Conservation (phyloP, 2,888 invertebrate species). For the Anthrax anthrax region DNA sequence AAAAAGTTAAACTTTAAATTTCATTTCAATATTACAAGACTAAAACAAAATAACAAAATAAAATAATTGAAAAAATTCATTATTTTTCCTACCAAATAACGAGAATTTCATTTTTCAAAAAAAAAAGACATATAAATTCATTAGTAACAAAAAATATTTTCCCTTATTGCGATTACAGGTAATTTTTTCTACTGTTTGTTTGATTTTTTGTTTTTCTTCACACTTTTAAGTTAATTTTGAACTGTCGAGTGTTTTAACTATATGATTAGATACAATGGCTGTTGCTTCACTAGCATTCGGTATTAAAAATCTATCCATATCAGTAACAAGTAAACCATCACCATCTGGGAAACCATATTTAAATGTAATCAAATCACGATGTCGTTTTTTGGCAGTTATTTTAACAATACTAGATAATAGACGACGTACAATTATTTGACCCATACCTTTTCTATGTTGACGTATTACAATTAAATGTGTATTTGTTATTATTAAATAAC, state of each 20-base stretch:
- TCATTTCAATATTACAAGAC: too few species aligned
- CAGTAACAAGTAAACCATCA: constrained; percentile 64
- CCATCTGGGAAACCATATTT: constrained; percentile 83
- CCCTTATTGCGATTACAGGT: too few species aligned
- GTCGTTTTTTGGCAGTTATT: constrained; percentile 91
- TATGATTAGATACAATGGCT: constrained; percentile 78
- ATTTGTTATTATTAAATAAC: constrained; percentile 72
- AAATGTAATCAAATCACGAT: constrained; percentile 93
- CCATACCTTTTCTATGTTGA: constrained; percentile 63
- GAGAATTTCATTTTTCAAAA: too few species aligned
- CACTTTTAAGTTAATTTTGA: too few species aligned
- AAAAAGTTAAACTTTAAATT: too few species aligned
- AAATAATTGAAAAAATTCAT: too few species aligned
- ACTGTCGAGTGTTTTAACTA: constrained; percentile 46
- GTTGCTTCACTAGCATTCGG: constrained; percentile 85
- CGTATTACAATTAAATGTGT: constrained; percentile 76
- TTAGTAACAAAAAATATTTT: too few species aligned
- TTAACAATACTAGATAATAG: constrained; percentile 86
- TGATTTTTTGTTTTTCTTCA: too few species aligned
- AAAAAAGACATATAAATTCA: too few species aligned
- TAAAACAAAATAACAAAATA: too few species aligned
- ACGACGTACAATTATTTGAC: constrained; percentile 73
- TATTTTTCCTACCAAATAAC: too few species aligned
- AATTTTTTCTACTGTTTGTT: too few species aligned
- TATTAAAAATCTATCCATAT: constrained; percentile 85